Conservation (phyloP, 1,140 invertebrate genomes). For the Batillaria attramentaria region DNA sequence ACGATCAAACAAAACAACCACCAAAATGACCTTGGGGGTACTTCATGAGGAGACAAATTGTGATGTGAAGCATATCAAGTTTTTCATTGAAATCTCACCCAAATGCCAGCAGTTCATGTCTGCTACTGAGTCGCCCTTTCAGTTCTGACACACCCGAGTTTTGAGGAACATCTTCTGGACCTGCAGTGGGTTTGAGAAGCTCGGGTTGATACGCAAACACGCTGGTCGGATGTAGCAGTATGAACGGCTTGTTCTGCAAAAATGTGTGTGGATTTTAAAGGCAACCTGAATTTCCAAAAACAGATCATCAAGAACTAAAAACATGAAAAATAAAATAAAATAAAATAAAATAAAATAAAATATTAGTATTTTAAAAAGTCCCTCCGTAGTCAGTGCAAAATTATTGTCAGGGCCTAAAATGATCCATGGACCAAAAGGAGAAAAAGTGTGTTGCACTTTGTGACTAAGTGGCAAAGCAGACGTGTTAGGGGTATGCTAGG, state of each 20-base stretch:
- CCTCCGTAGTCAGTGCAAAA: too few relatives aligned
- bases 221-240: constrained; percentile 91
- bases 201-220: constrained; percentile 89
- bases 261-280: not conserved
- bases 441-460: too few relatives aligned
- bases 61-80: too few relatives aligned
- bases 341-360: not conserved
- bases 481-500: too few relatives aligned
- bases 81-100: constrained; percentile 79
- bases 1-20: too few relatives aligned
- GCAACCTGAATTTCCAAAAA: not conserved
- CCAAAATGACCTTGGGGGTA: not conserved
- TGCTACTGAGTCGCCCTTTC: constrained; percentile 77
- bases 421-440: too few relatives aligned
- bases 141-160: constrained; percentile 50
- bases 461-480: too few relatives aligned
- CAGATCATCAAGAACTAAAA: not conserved
- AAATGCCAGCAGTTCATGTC: constrained; percentile 91
- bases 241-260: constrained; percentile 83
- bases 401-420: too few relatives aligned
- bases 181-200: constrained; percentile 79
- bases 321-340: not conserved
- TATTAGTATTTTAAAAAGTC: too few relatives aligned
- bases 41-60: not conserved
- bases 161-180: constrained; percentile 44